These are phyloP conservation scores for Odontomyia ornata DNA, from an alignment of 2,888 invertebrate species.

Conservation along the genomic window DNA sequence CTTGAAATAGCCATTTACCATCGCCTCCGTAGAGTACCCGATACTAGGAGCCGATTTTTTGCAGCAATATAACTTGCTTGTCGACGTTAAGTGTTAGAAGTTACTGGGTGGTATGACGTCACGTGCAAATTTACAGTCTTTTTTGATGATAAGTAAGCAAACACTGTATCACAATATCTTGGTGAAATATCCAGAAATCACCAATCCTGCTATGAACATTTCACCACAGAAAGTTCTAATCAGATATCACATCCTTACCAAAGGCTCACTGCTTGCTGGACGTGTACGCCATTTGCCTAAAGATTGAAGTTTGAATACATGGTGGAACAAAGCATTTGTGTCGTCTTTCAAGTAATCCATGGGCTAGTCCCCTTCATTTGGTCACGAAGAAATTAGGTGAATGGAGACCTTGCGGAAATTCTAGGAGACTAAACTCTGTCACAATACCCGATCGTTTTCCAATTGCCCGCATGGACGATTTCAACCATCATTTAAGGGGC, in stretches of 20 bases:
- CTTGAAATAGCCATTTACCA: constrained; percentile 21
- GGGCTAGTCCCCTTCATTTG: constrained; percentile 60
- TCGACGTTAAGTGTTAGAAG: constrained; percentile 37
- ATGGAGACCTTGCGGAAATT: constrained; percentile 59
- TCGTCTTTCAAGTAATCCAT: constrained; percentile 59
- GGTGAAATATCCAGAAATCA: not conserved
- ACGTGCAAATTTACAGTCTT: not conserved
- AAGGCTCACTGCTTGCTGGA: not conserved
- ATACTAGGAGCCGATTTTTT: constrained; percentile 47
- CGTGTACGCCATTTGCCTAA: not conserved
- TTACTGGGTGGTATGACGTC: constrained; percentile 36
- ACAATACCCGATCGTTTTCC: constrained; percentile 10
- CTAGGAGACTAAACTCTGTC: constrained; percentile 53
- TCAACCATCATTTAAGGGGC: constrained; percentile 51
- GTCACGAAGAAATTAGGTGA: constrained; percentile 52
- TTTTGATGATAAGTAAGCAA: not conserved
- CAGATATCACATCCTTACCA: not conserved
- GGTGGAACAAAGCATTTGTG: constrained; percentile 56
- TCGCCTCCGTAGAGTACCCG: not conserved
- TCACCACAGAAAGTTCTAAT: not conserved
- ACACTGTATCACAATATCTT: not conserved
- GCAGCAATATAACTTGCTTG: constrained; percentile 30
- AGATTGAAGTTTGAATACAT: not conserved
- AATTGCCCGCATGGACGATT: not conserved
- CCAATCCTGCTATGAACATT: not conserved